These are phyloP conservation scores for Umimayanthus kanabou DNA, from an alignment of 92 coral and sea anemone genomes.

Conservation along the genomic window DNA sequence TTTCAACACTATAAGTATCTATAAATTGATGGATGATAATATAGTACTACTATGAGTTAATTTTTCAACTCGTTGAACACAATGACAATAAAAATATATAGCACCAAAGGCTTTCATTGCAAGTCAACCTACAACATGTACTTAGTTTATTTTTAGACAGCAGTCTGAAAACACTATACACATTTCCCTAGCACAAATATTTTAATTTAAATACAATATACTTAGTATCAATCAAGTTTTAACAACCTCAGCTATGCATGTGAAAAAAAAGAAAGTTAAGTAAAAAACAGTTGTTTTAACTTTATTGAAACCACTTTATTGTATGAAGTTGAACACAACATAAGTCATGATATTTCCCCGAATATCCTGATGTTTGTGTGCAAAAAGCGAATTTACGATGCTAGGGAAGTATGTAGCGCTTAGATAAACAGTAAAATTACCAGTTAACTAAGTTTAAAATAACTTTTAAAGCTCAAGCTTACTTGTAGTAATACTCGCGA, in stretches of 20 bases:
- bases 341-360: constrained; percentile 6
- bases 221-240: constrained; percentile 21
- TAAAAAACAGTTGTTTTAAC: too few species aligned
- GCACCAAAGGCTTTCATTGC: too few species aligned
- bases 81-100: too few species aligned
- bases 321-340: constrained; percentile 24
- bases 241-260: constrained; percentile 27
- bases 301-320: background rate
- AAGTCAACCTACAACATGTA: too few species aligned
- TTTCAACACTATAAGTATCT: too few species aligned
- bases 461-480: constrained; percentile 1
- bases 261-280: background rate
- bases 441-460: background rate
- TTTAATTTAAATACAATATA: constrained; percentile 12
- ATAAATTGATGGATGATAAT: too few species aligned
- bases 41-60: too few species aligned
- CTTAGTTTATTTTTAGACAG: constrained; percentile 17
- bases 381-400: constrained; percentile 5
- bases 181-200: constrained; percentile 4
- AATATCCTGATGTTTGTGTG: background rate
- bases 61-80: too few species aligned
- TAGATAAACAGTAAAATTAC: too few species aligned
- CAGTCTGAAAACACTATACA: constrained; percentile 21
- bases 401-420: background rate
- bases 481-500: constrained; percentile 18